Evolutionary conservation across 2,113 vertebrate genomes (phyloP), one percentile per base, ranked within the genome.

Genomic region (Mugil cephalus): DNA sequence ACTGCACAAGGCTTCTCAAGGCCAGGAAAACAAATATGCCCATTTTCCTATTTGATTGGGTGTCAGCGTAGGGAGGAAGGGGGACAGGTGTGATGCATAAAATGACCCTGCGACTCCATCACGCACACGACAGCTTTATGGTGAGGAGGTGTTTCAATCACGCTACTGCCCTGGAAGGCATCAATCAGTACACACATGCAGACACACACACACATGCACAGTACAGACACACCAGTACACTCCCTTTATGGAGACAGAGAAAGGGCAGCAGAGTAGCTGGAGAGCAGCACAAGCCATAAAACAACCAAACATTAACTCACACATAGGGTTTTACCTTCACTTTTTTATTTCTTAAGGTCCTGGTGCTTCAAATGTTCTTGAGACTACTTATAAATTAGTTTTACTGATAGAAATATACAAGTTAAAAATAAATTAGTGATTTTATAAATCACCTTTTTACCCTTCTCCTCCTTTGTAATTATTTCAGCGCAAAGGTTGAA

Each of bases 21-120:
- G 93, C 91, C 91, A 87, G 80, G 72, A 92, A 93, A 92, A 93
- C 91, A 94, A 92, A 94, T 93, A 86, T 90, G 89, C 69, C 85
- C 78, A 85, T 93, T 94, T 93, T 93, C 82, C 88, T 91, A 87
- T 93, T 93, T 92, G 87, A 91, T 89, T 89, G 89, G 53, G 68
- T 87, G 89, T 90, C 88, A 90, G 84, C 34, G 52, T 77, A 63
- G 74, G 87, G 80, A 88, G 83, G 85, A 78, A 81, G 88, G 86
- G 86, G 81, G 91, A 93, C 87, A 91, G 88, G 91, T 91, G 89
- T 91, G 86, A 93, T 91, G 89, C 87, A 89, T 92, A 90, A 92
- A 92, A 89, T 85, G 76, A 88, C 86, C 90, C 86, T 71, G 85
- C 74, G 85, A 87, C 86, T 93, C 92, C 91, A 90, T 91, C 91